Conservation (phyloP, 2,888 invertebrate species). For the Chrysolina oricalcia region DNA sequence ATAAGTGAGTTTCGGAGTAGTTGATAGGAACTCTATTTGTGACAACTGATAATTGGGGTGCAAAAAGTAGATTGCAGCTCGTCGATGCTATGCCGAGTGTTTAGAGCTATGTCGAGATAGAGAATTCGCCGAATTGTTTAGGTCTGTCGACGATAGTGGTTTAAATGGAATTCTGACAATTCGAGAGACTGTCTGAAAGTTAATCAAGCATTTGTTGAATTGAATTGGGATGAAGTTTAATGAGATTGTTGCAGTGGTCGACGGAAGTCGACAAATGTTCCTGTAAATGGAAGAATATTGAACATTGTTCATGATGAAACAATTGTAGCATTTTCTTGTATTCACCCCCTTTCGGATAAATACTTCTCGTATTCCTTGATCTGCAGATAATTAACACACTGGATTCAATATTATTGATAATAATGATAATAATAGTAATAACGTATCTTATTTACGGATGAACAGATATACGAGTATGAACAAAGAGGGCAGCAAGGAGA, state of each 20-base stretch:
- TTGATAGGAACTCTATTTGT: slow-evolving; percentile 19
- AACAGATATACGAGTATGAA: too few relatives aligned
- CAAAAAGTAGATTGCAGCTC: not conserved
- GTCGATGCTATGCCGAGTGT: not conserved
- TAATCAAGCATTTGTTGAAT: not conserved
- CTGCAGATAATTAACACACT: too few relatives aligned
- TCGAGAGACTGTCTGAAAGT: not conserved
- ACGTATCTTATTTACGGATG: too few relatives aligned
- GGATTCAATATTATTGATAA: too few relatives aligned
- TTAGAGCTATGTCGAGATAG: not conserved
- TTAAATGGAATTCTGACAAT: not conserved
- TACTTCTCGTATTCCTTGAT: too few relatives aligned
- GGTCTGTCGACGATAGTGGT: not conserved
- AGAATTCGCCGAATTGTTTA: not conserved
- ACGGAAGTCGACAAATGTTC: not conserved
- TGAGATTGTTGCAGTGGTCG: not conserved
- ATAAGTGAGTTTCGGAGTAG: slow-evolving; percentile 15
- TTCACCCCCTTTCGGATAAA: too few relatives aligned
- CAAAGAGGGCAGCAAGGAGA: too few relatives aligned
- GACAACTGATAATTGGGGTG: not conserved
- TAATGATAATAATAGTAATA: too few relatives aligned
- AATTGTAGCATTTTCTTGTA: too few relatives aligned
- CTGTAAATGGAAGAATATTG: too few relatives aligned
- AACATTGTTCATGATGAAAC: too few relatives aligned
- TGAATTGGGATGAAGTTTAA: not conserved